Conservation (phyloP, 2,797 vertebrate species). For the Etheostoma nigrum region DNA sequence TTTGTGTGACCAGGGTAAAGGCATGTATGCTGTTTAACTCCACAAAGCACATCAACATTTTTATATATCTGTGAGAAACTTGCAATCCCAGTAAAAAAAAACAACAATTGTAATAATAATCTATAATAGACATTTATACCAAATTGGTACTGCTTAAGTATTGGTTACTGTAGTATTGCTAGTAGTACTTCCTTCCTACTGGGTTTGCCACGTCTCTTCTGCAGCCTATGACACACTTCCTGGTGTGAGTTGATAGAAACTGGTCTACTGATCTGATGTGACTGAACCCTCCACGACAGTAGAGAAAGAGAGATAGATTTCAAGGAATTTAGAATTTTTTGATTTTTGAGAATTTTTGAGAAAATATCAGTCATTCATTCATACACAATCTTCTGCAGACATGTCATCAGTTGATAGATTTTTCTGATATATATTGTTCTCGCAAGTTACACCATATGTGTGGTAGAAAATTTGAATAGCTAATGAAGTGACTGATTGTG, state of each 20-base stretch:
- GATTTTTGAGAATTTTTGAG: conserved; percentile 15
- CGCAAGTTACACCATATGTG: not conserved
- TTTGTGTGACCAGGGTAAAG: conserved; percentile 9
- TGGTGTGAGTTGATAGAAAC: conserved; percentile 17
- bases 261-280: not conserved
- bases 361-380: conserved; percentile 54
- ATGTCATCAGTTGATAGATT: conserved; percentile 11
- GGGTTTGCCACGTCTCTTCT: not conserved
- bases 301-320: not conserved
- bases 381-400: conserved; percentile 50
- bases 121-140: conserved; percentile 3
- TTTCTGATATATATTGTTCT: conserved; percentile 27
- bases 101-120: not conserved
- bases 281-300: not conserved
- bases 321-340: not conserved
- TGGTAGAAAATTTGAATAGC: conserved; percentile 10
- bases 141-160: conserved; percentile 21
- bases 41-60: conserved; percentile 19
- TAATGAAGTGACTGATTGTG: conserved; percentile 11
- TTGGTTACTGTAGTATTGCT: conserved; percentile 10
- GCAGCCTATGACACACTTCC: not conserved
- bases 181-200: not conserved
- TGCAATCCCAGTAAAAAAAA: conserved; percentile 12
- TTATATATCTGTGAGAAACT: conserved; percentile 14
- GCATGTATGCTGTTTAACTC: conserved; percentile 3